Percentiles rank a stretch among this genome's conserved stretches.
These are phyloP conservation scores for Tryphoninae sp. DNA, from an alignment of 2,888 invertebrate species.

Conservation along the genomic window DNA sequence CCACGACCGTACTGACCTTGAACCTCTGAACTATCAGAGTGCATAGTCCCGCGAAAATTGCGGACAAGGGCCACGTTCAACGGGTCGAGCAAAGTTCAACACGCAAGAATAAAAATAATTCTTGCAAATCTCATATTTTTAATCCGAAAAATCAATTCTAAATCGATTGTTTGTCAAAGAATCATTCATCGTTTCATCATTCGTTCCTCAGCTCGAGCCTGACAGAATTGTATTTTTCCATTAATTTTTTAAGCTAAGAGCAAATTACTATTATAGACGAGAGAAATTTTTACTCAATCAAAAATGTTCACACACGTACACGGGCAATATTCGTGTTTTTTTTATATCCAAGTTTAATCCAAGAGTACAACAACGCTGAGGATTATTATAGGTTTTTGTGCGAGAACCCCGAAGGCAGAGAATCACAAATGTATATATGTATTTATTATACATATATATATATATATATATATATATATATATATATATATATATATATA, in stretches of 20 bases:
- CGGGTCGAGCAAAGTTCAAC: background rate
- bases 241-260: background rate
- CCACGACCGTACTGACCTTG: constrained; percentile 42
- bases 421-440: constrained; percentile 1
- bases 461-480: background rate
- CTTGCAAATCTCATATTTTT: background rate
- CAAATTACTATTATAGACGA: background rate
- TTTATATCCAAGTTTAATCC: constrained; percentile 28
- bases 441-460: background rate
- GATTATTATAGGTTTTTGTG: constrained; percentile 56
- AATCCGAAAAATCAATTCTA: background rate
- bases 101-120: background rate
- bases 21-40: constrained; percentile 18
- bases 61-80: background rate
- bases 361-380: constrained; percentile 25
- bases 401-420: constrained; percentile 45
- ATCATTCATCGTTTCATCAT: too few species aligned
- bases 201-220: background rate
- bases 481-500: background rate
- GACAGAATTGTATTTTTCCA: background rate
- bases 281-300: background rate
- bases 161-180: background rate
- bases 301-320: background rate
- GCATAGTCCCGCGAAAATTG: constrained; percentile 18
- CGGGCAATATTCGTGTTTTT: background rate